Base-by-base conservation (phyloP, 2,888 invertebrate genomes). In the Napeogenes inachia region DNA sequence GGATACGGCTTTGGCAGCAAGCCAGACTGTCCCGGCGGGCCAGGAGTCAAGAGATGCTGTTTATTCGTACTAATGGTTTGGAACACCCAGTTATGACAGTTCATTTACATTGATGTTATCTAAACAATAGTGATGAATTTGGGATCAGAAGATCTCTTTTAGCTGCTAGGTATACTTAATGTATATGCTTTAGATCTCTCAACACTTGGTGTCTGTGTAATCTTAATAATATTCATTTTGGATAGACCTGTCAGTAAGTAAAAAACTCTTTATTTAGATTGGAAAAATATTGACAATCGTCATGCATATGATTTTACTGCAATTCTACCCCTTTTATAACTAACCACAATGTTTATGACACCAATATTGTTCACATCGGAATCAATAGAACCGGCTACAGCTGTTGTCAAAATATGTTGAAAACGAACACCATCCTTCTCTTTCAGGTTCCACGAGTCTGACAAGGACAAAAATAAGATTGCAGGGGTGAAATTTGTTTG, bases 41-140 rank as follows among this genome's bases (percentile, higher is more conserved):
- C 50, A 21, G 50, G 30, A 60, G 63, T 62, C 65, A 60, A 56
- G 61, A 47, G 59, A 57, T 47, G 64, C 59, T 66, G 63, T 66
- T 65, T 67, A 67, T 66, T 63, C 63, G 67, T 64, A 63, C 69
- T 82, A 82, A 85, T 84, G 84, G 80, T 71, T 71, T 71, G 77
- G 79, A 80, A 80, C 78, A 75, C 73, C 75, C 76, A 83, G 79
- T 83, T 84, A 83, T 84, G 81, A 81, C 80, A 81, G 77, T 77
- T 77, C 75, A 66, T 72, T 71, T 73, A 68, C 70, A 68, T 59
- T 61, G 68, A 71, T 71, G 69, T 61, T 66, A 71, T 70, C 69
- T 67, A 68, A 67, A 66, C 63, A 64, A 63, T 61, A 30, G 58
- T 61, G 64, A 68, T 59, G 55, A 63, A 69, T 60, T 67, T 63